These are phyloP conservation scores for Sula dactylatra DNA, from an alignment of 2,113 vertebrate genomes.

Conservation along the genomic window DNA sequence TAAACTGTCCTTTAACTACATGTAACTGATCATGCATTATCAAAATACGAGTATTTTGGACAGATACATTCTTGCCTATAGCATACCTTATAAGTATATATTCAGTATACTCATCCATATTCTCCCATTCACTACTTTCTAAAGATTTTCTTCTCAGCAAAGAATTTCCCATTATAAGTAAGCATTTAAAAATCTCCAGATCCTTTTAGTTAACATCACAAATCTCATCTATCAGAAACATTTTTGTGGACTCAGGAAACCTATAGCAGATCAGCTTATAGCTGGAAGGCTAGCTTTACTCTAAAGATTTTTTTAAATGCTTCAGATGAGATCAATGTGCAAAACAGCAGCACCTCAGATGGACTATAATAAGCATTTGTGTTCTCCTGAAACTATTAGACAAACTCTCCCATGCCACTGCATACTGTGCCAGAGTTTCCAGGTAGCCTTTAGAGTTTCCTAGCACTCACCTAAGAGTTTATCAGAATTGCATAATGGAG, in stretches of 20 bases:
- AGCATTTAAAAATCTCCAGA: not conserved
- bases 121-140: not conserved
- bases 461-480: not conserved
- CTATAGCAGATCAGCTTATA: not conserved
- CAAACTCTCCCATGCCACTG: not conserved
- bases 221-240: not conserved
- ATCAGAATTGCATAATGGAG: not conserved
- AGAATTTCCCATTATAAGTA: not conserved
- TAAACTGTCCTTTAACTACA: not conserved
- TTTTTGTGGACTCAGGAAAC: not conserved
- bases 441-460: not conserved
- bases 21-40: not conserved
- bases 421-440: not conserved
- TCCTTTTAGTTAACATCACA: not conserved
- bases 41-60: not conserved
- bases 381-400: not conserved
- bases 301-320: not conserved
- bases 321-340: not conserved
- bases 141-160: not conserved
- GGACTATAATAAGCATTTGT: not conserved
- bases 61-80: not conserved
- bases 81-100: no score
- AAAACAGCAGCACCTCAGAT: not conserved
- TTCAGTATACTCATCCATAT: not conserved
- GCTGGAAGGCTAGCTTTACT: not conserved